Conservation (phyloP, 2,797 vertebrate genomes). For the Urophycis tenuis region DNA sequence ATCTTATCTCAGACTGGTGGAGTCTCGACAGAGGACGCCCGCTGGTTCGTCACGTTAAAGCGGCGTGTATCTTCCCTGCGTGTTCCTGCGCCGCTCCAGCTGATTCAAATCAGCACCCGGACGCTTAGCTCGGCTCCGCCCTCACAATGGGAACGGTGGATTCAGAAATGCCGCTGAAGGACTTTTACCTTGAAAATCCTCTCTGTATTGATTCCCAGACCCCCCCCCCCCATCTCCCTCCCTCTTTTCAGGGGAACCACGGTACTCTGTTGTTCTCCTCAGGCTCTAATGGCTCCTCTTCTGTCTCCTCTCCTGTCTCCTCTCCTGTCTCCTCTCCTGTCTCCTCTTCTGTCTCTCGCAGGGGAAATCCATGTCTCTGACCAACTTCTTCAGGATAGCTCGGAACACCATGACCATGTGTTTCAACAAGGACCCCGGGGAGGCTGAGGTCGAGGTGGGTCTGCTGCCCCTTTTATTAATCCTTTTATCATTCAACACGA, state of each 20-base stretch:
- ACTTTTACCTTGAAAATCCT: not conserved
- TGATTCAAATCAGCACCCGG: not conserved
- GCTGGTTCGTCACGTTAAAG: not conserved
- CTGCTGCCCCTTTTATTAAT: not conserved
- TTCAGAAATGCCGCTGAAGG: not conserved
- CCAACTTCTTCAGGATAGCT: constrained; percentile 98
- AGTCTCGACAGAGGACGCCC: not conserved
- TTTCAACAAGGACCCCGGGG: constrained; percentile 93
- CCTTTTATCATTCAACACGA: not conserved
- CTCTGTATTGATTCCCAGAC: not conserved
- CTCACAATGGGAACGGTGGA: not conserved
- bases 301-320: not conserved
- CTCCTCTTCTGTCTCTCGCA: constrained; percentile 45
- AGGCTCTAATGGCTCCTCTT: not conserved
- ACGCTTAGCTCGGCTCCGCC: not conserved
- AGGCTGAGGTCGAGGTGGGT: constrained; percentile 93
- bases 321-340: not conserved
- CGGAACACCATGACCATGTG: constrained; percentile 99
- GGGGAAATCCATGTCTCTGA: constrained; percentile 98
- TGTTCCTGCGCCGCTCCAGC: too few species aligned
- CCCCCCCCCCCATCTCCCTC: not conserved
- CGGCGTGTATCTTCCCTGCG: not conserved
- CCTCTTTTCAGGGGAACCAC: not conserved
- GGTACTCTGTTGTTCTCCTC: not conserved
- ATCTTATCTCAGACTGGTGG: not conserved